Percentiles rank a stretch among this genome's conserved stretches.
These are phyloP conservation scores for Zosterops japonicus DNA, from an alignment of 2,113 vertebrate genomes.

Conservation along the genomic window DNA sequence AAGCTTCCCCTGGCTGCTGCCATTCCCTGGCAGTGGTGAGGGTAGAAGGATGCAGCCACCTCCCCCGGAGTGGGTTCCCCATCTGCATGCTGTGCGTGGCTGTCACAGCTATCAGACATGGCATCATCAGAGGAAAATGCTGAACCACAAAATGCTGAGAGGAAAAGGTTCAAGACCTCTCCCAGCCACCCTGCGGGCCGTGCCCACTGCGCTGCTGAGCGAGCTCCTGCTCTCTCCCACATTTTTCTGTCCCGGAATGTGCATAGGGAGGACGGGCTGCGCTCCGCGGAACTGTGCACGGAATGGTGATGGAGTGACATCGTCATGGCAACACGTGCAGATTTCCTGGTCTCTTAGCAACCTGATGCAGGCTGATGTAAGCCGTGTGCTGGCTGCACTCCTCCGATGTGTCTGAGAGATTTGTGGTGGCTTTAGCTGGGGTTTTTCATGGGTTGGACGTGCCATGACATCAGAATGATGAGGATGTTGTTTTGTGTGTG, in stretches of 20 bases:
- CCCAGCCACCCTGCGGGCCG: neutral
- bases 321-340: conserved; percentile 85
- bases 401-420: conserved; percentile 61
- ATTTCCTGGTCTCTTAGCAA: conserved; percentile 80
- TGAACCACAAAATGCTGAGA: neutral
- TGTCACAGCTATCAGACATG: neutral
- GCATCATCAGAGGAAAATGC: neutral
- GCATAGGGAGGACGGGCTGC: neutral
- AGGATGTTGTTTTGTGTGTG: neutral
- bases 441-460: neutral
- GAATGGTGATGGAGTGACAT: conserved; percentile 82
- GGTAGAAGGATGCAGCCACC: neutral
- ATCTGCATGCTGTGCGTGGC: neutral
- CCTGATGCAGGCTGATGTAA: conserved; percentile 80
- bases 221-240: neutral
- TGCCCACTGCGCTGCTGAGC: accelerated
- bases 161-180: neutral
- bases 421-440: neutral
- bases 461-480: neutral
- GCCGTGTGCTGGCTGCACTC: conserved; percentile 47
- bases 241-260: neutral
- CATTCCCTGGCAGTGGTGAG: neutral
- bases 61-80: neutral
- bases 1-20: neutral
- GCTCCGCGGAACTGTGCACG: neutral